These are phyloP conservation scores for Drosophila takahashii DNA, from an alignment of 1,140 invertebrate genomes.

Conservation along the genomic window DNA sequence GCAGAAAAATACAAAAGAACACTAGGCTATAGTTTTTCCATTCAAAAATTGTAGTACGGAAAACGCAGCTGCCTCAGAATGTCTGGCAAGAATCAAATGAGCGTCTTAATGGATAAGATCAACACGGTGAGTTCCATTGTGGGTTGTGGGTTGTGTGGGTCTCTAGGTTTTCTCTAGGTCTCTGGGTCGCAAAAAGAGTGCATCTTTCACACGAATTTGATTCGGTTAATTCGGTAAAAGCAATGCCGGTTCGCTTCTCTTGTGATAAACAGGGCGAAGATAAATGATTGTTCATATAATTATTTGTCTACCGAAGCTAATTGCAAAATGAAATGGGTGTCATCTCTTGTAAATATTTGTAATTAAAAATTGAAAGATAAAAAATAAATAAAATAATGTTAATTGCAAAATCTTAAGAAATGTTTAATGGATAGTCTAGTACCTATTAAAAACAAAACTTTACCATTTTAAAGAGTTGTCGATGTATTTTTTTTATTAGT, in stretches of 20 bases:
- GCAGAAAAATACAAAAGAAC: neutral
- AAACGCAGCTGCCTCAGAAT: conserved; percentile 43
- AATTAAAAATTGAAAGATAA: too few species aligned
- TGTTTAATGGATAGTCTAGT: too few species aligned
- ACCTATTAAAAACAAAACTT: too few species aligned
- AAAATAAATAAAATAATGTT: too few species aligned
- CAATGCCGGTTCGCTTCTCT: neutral
- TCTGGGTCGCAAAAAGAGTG: conserved; percentile 35
- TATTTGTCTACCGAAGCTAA: too few species aligned
- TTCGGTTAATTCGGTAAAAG: neutral
- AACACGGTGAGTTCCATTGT: conserved; percentile 78
- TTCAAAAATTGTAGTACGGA: conserved; percentile 3
- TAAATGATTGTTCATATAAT: neutral
- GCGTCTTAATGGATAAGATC: conserved; percentile 83
- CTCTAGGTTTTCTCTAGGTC: conserved; percentile 14
- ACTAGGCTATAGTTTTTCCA: conserved; percentile 21
- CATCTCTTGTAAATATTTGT: too few species aligned
- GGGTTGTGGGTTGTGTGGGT: too few species aligned
- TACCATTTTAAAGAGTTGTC: too few species aligned
- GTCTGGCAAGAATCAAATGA: conserved; percentile 84
- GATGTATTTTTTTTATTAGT: too few species aligned
- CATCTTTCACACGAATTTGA: conserved; percentile 19
- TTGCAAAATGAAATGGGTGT: too few species aligned
- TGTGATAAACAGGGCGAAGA: neutral
- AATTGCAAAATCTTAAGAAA: too few species aligned